phyloP scores from a whole-genome alignment of 2,113 vertebrate genomes.

The Zingel zingel region DNA sequence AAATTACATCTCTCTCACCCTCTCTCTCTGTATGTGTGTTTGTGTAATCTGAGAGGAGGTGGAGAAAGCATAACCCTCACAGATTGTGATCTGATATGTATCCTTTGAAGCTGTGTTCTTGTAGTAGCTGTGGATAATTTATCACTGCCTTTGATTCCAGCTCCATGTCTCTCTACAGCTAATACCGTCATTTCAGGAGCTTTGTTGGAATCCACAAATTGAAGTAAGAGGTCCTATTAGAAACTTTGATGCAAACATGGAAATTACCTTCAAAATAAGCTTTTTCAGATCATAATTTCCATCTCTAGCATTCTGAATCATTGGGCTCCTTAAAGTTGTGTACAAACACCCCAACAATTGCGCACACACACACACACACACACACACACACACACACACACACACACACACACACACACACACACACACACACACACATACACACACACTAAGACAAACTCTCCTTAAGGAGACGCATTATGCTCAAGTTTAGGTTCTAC shows the following conservation, averaged over 20 bases:
- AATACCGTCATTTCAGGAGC: conserved; percentile 51
- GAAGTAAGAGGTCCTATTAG: conserved; percentile 39
- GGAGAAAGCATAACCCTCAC: conserved; percentile 68
- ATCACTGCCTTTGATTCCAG: conserved; percentile 73
- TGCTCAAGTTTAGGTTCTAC: no score
- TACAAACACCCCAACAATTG: not conserved
- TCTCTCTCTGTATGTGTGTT: conserved; percentile 46
- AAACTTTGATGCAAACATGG: conserved; percentile 50
- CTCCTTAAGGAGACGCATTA: not conserved
- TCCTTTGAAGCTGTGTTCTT: conserved; percentile 75
- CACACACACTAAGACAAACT: not conserved
- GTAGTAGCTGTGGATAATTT: conserved; percentile 80
- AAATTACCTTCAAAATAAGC: conserved; percentile 36
- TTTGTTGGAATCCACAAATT: conserved; percentile 34
- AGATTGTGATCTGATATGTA: conserved; percentile 70
- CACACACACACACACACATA: not conserved
- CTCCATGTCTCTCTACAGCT: conserved; percentile 43
- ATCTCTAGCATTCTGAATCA: not conserved
- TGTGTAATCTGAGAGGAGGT: conserved; percentile 63
- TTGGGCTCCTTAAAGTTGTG: not conserved
- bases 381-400: not conserved
- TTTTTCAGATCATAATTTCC: conserved; percentile 28
- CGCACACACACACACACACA: not conserved
- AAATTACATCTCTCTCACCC: conserved; percentile 6
- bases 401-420: not conserved